Conservation (phyloP, 2,888 invertebrate genomes). For the Aphidoletes aphidimyza region DNA sequence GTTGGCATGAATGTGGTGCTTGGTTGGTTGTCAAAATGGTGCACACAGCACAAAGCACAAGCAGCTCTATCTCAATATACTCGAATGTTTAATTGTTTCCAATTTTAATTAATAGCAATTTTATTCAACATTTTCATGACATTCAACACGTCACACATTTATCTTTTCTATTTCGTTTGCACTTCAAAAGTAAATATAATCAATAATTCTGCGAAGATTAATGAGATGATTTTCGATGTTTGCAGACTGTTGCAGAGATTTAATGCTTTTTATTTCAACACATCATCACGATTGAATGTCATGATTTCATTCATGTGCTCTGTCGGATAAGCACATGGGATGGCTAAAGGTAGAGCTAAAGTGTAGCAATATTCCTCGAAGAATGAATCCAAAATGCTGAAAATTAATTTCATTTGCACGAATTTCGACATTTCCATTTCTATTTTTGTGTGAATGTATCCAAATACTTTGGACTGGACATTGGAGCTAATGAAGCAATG, state of each 20-base stretch:
- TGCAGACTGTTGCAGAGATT: neutral
- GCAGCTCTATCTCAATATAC: neutral
- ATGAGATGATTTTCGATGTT: neutral
- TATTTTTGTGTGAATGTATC: too few species aligned
- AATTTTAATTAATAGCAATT: slow-evolving; percentile 30
- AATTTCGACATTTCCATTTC: too few species aligned
- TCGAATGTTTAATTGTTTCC: neutral
- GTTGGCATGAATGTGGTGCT: too few species aligned
- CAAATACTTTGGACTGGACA: too few species aligned
- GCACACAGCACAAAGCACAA: too few species aligned
- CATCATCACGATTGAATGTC: neutral
- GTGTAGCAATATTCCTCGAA: neutral
- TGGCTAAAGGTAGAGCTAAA: neutral
- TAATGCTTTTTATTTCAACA: neutral
- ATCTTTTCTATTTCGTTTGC: slow-evolving; percentile 15
- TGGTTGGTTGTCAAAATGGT: too few species aligned
- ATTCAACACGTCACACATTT: neutral
- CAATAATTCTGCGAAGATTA: slow-evolving; percentile 26
- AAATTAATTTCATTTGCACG: neutral
- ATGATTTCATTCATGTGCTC: neutral
- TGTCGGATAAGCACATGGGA: neutral
- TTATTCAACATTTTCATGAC: neutral
- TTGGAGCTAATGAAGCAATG: neutral
- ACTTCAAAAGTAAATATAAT: slow-evolving; percentile 14
- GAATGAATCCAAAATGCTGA: neutral